A percentile compares a stretch with the other conserved stretches of the same genome.
phyloP scores from a whole-genome alignment of 2,888 invertebrate species.

The Andrena bucephala region DNA sequence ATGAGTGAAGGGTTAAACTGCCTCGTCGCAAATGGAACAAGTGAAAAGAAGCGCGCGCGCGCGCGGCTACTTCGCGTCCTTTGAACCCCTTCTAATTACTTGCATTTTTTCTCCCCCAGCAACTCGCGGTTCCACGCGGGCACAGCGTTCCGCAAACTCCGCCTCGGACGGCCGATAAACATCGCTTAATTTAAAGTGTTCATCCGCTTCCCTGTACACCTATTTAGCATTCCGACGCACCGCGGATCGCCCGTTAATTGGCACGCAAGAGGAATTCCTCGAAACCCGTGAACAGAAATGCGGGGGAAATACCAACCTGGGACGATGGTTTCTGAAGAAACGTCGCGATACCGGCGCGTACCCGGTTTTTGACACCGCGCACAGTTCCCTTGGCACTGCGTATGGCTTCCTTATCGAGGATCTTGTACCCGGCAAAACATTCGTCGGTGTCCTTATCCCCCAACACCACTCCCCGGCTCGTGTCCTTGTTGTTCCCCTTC shows the following conservation, averaged over 20 bases:
- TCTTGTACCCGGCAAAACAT: conserved; percentile 93
- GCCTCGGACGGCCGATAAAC: conserved; percentile 32
- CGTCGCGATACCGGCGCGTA: conserved; percentile 97
- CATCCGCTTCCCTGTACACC: conserved; percentile 37
- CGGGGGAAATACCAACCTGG: conserved; percentile 89
- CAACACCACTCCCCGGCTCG: conserved; percentile 59
- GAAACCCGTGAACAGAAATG: background rate
- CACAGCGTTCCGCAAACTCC: conserved; percentile 16
- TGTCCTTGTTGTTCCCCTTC: conserved; percentile 83
- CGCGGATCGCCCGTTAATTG: conserved; percentile 49
- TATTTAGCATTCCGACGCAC: conserved; percentile 40
- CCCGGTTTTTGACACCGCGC: conserved; percentile 97
- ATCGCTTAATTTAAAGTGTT: conserved; percentile 54
- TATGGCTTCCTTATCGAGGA: conserved; percentile 91
- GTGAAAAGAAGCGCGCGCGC: no score
- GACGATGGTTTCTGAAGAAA: conserved; percentile 93
- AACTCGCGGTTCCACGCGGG: background rate
- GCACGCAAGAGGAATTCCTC: conserved; percentile 46
- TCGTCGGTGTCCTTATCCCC: conserved; percentile 87
- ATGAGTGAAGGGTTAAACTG: background rate
- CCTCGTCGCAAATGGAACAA: no score
- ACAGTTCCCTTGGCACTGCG: conserved; percentile 96
- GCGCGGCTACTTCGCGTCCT: background rate
- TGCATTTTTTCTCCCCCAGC: background rate
- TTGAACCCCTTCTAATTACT: conserved; percentile 10